Conservation (phyloP, 1,140 invertebrate species). For the Orchestia grillus region DNA sequence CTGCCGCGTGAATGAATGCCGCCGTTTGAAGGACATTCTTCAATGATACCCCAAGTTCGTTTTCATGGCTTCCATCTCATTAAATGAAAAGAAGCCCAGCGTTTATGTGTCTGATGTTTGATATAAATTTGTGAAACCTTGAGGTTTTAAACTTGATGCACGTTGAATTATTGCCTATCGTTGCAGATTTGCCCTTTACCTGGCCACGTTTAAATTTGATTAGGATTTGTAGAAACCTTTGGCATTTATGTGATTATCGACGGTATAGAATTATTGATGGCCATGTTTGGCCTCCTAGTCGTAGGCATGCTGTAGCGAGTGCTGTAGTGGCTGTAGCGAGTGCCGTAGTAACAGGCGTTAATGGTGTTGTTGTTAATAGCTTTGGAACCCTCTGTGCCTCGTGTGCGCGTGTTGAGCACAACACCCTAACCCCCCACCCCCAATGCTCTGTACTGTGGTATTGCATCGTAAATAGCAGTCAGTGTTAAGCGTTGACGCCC, state of each 20-base stretch:
- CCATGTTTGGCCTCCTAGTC: not conserved
- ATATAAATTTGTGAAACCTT: not conserved
- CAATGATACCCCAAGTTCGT: not conserved
- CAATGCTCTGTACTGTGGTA: constrained; percentile 7
- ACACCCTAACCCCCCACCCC: not conserved
- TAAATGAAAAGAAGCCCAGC: not conserved
- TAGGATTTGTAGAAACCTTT: not conserved
- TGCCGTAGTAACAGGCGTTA: not conserved
- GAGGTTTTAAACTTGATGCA: not conserved
- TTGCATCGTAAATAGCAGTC: not conserved
- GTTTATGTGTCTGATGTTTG: not conserved
- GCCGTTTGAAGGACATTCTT: not conserved
- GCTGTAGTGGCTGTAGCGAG: not conserved
- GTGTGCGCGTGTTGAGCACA: not conserved
- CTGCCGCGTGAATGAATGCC: not conserved
- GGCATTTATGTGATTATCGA: not conserved
- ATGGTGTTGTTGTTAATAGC: constrained; percentile 39
- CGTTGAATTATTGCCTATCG: not conserved
- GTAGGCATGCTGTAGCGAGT: not conserved
- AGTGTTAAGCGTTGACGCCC: not conserved
- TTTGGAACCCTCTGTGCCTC: constrained; percentile 45
- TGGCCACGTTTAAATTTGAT: not conserved
- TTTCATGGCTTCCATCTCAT: not conserved
- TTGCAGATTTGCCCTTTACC: not conserved
- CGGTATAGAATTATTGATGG: not conserved